Base-by-base conservation (phyloP, 1,140 invertebrate genomes). In the Conus ventricosus region DNA sequence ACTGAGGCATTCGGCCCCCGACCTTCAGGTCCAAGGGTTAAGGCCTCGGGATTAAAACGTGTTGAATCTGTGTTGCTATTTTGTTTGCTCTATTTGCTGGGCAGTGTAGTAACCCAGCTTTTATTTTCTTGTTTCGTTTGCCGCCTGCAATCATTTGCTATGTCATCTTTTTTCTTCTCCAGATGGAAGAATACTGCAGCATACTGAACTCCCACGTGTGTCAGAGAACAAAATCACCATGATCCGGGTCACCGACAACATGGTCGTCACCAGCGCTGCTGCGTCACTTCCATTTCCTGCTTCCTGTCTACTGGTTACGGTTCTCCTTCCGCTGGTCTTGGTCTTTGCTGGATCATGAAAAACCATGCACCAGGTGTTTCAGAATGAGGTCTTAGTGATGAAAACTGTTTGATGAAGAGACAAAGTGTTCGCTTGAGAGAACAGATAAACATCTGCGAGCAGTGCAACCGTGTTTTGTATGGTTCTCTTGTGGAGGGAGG, bases 191-290 rank as follows among this genome's bases (percentile, higher is more conserved):
- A 81, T 81, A 8, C 13, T 81, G 5, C 80, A 81, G 23, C 80
- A 81, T 51, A 81, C 51, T 20, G 39, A 81, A 23, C 39, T 54
- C 20, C 80, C 80, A 10, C 51, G 80, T 10, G 80, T 81, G 51
- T 81, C 80, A 5, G 53, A 81, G 80, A 15, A 54, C 39, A 81
- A 81, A 55, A 81, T 81, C 39, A 6, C 80, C 80, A 81, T 81
- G 80, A 54, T 81, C 20, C 80, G 80, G 7, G 80, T 81, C 80
- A 81, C 80, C 80, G 51, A 81, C 80, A 55, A 54, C 6, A 81
- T 81, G 78, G 80, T 81, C 11, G 80, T 81, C 51, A 81, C 80
- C 80, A 81, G 80, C 80, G 39, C 20, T 54, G 80, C 80, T 20
- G 51, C 51, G 80, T 81, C 80, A 81, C 51, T 54, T 81, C 80